Conservation (phyloP, 1,140 invertebrate species). For the Pogonomyrmex barbatus region DNA sequence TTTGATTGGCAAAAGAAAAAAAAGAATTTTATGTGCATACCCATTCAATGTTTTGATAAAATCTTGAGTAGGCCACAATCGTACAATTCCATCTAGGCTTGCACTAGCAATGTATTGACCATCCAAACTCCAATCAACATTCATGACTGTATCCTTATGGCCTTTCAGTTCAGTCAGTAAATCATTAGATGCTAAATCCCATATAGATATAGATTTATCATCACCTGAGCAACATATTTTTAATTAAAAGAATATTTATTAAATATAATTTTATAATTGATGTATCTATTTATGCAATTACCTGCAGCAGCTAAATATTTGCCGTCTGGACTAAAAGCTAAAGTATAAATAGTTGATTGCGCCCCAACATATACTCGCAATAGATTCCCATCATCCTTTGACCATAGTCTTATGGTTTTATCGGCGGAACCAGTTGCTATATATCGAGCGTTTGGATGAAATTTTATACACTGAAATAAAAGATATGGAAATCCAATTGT, state of each 20-base stretch:
- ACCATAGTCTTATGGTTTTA: constrained; percentile 92
- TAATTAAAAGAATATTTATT: neutral
- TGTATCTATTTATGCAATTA: constrained; percentile 74
- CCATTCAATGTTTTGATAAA: constrained; percentile 82
- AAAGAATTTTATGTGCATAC: constrained; percentile 81
- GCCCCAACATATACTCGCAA: constrained; percentile 88
- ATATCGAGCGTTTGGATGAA: constrained; percentile 94
- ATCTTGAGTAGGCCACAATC: constrained; percentile 87
- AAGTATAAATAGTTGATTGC: constrained; percentile 87
- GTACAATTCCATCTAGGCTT: constrained; percentile 87
- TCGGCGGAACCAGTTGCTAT: constrained; percentile 93
- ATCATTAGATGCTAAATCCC: constrained; percentile 89
- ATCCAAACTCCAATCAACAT: constrained; percentile 88
- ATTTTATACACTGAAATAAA: constrained; percentile 89
- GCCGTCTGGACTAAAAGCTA: constrained; percentile 91
- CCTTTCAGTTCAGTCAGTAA: constrained; percentile 88
- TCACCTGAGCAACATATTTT: constrained; percentile 86
- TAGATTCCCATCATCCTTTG: constrained; percentile 88
- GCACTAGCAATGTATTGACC: constrained; percentile 88
- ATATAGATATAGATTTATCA: constrained; percentile 89
- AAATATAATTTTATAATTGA: neutral
- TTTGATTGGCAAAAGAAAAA: constrained; percentile 37
- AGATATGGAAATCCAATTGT: constrained; percentile 43
- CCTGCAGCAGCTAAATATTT: constrained; percentile 90
- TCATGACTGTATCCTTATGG: constrained; percentile 88